Evolutionary conservation across 2,888 invertebrate species (phyloP), one percentile per base, ranked within the genome.

Genomic region (Drosophila anomalata): DNA sequence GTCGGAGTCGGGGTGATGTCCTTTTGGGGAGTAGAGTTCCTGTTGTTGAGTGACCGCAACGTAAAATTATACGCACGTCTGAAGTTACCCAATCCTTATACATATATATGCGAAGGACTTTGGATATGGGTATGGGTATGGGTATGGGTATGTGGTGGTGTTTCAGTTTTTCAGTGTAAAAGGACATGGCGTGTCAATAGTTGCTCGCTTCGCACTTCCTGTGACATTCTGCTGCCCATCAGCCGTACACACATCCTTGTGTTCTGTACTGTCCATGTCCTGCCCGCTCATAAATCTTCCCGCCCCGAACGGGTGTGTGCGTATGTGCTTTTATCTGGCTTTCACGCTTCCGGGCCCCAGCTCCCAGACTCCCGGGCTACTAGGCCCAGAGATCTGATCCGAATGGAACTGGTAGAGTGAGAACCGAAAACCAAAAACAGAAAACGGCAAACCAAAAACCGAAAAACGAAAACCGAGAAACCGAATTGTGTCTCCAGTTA

Each of bases 61-160:
- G 82, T 82, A 82, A 82, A 82, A 86, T 86, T 82, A 82, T 82
- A 82, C 87, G 83, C 88, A 86, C 79, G 82, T 85, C 86, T 82
- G 88, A 73, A 77, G 83, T 82, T 87, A 88, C 82, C 78, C 73
- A 57, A 14, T 29, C 31, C 31, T 52, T 36, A 42, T 8, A 46
- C 24, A 9, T 14, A 17, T 33, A 42, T 20, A 42, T 20, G 29
- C 26, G 33, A 24, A 70, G 67, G 81, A 63, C 67, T 65, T 62
- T 78, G 4, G 22, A 12, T 11, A 20, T 24, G 22, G 20, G 44
- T 22, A 78, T 68, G 59, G 11, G 44, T 11, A 20, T 24, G 22
- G 20, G 44, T 22, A 78, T 68, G 59, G 11, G 44, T 22, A 78
- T 68, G 59, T 7, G 51, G 29, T 8, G 8, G 2, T 8, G 7